Percentiles rank a stretch among this genome's conserved stretches.
phyloP scores from a whole-genome alignment of 2,797 vertebrate genomes.

The Lindbergichthys nudifrons region DNA sequence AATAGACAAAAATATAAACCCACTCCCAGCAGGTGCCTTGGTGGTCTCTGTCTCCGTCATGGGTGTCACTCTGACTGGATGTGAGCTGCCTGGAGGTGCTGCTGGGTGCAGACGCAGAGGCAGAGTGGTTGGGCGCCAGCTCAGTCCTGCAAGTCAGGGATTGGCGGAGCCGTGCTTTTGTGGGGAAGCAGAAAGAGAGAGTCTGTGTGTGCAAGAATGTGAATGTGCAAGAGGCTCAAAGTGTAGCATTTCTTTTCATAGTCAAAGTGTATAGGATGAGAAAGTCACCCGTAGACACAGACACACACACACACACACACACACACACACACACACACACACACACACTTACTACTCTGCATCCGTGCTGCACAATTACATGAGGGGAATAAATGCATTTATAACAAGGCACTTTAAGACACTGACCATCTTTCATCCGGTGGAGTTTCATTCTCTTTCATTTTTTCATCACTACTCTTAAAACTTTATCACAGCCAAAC shows the following conservation, averaged over 20 bases:
- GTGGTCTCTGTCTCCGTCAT: constrained; percentile 52
- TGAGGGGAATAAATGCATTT: constrained; percentile 40
- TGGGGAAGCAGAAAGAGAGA: constrained; percentile 43
- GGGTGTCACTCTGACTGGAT: constrained; percentile 51
- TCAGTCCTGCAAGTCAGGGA: constrained; percentile 59
- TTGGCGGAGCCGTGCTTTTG: constrained; percentile 61
- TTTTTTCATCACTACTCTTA: constrained; percentile 9
- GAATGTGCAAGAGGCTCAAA: constrained; percentile 47
- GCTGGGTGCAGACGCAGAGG: constrained; percentile 57
- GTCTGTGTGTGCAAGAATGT: constrained; percentile 50
- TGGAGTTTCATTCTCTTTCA: constrained; percentile 10
- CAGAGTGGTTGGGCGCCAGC: constrained; percentile 52
- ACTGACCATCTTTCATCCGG: constrained; percentile 23
- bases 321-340: constrained; percentile 10
- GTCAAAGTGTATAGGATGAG: constrained; percentile 39
- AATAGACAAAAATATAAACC: constrained; percentile 45
- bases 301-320: constrained; percentile 10
- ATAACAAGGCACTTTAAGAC: constrained; percentile 39
- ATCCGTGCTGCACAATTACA: constrained; percentile 50
- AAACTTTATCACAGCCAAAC: constrained; percentile 26
- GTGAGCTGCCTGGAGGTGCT: constrained; percentile 55
- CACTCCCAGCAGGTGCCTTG: constrained; percentile 37
- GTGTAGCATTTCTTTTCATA: constrained; percentile 57
- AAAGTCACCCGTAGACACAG: constrained; percentile 33
- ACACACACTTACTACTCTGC: constrained; percentile 31